Evolutionary conservation across 1,140 invertebrate genomes (phyloP).

Genomic region (Ostrea edulis): DNA sequence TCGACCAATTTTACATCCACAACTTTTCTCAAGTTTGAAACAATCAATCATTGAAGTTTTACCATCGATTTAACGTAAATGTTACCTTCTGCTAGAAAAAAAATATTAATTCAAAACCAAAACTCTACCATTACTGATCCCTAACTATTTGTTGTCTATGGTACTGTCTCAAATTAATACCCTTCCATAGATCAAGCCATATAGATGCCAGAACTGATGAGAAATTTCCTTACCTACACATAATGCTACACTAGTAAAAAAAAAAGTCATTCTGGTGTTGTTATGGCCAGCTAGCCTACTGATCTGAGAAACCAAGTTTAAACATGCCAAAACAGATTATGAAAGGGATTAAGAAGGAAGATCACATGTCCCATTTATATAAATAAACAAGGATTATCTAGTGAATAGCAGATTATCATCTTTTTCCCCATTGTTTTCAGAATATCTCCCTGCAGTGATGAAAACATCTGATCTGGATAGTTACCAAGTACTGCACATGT

Average conservation of each 20-base stretch:
- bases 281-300: not conserved
- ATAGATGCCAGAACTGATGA: not conserved
- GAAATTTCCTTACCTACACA: not conserved
- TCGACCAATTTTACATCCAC: too few species aligned
- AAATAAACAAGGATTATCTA: slow-evolving; percentile 19
- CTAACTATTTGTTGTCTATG: not conserved
- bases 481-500: not conserved
- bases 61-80: too few species aligned
- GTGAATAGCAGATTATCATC: slow-evolving; percentile 12
- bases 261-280: not conserved
- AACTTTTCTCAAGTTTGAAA: too few species aligned
- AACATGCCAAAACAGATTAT: slow-evolving; percentile 20
- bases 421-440: not conserved
- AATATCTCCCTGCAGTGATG: not conserved
- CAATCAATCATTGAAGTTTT: too few species aligned
- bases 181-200: too few species aligned
- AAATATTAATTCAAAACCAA: not conserved
- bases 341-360: slow-evolving; percentile 22
- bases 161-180: too few species aligned
- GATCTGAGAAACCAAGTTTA: slow-evolving; percentile 17
- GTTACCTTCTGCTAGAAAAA: not conserved
- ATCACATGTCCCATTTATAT: slow-evolving; percentile 25
- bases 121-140: not conserved
- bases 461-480: not conserved
- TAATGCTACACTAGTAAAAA: not conserved